Percentiles rank a stretch among this genome's conserved stretches.
Evolutionary conservation across 1,140 invertebrate genomes (phyloP).

Genomic region (Ceratina australensis): DNA sequence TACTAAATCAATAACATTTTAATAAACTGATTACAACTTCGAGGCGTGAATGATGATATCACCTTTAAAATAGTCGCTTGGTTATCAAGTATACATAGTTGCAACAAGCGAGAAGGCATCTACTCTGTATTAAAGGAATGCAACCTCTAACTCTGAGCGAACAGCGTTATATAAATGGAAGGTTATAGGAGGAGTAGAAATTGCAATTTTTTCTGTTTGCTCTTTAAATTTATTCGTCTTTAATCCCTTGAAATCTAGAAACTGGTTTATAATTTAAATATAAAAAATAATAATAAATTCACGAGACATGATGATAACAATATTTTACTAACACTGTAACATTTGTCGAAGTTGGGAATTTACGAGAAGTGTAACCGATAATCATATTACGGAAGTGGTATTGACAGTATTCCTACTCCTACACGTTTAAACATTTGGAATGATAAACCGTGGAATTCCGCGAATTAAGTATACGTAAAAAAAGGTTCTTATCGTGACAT

Average conservation of each 20-base stretch:
- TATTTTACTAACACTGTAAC: not conserved
- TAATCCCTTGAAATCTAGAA: too few relatives aligned
- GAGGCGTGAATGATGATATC: conserved; percentile 7
- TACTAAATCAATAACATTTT: too few relatives aligned
- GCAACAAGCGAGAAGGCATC: not conserved
- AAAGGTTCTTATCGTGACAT: not conserved
- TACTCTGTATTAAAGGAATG: conserved; percentile 18
- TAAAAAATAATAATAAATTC: too few relatives aligned
- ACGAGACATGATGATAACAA: too few relatives aligned
- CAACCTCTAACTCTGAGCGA: conserved; percentile 1
- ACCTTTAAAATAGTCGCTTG: not conserved
- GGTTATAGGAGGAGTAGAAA: not conserved
- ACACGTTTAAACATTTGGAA: not conserved
- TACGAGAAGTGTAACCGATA: too few relatives aligned
- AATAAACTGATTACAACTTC: not conserved
- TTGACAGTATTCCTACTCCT: not conserved
- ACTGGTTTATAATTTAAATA: too few relatives aligned
- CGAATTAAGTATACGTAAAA: not conserved
- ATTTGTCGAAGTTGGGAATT: not conserved
- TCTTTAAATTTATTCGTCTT: too few relatives aligned
- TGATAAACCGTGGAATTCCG: not conserved
- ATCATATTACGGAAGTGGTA: not conserved
- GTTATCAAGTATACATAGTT: conserved; percentile 1
- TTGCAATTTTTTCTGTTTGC: too few relatives aligned
- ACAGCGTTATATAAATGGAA: not conserved